Percentiles rank a stretch among this genome's conserved stretches.
phyloP scores from a whole-genome alignment of 2,888 invertebrate genomes.

The Helleia helle region DNA sequence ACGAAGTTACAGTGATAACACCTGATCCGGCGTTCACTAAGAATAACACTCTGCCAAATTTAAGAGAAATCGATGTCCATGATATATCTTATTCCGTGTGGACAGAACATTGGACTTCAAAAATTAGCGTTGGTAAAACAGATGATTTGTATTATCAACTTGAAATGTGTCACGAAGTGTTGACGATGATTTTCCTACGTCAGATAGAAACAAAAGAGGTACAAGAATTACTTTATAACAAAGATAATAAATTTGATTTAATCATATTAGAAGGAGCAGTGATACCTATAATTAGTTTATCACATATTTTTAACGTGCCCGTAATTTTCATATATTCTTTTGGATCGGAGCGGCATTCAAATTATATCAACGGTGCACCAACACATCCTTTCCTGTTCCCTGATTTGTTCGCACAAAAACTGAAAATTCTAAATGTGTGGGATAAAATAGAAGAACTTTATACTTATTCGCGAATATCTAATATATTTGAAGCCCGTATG shows the following conservation, averaged over 20 bases:
- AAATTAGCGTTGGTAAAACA: conserved; percentile 4
- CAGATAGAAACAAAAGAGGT: conserved; percentile 24
- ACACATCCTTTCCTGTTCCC: conserved; percentile 34
- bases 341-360: too few species aligned
- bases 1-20: conserved; percentile 39
- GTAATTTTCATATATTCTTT: conserved; percentile 36
- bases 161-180: not conserved
- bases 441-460: conserved; percentile 29
- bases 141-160: conserved; percentile 7
- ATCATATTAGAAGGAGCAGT: conserved; percentile 31
- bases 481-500: not conserved
- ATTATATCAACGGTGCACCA: conserved; percentile 27
- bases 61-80: conserved; percentile 36
- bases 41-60: conserved; percentile 29
- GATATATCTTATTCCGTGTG: conserved; percentile 29
- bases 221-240: conserved; percentile 25
- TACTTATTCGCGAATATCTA: conserved; percentile 13
- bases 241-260: conserved; percentile 29
- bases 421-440: conserved; percentile 29
- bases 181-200: conserved; percentile 15
- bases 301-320: conserved; percentile 32
- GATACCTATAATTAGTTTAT: conserved; percentile 21
- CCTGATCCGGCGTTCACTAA: conserved; percentile 32
- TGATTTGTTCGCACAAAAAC: conserved; percentile 16
- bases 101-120: not conserved